These are phyloP conservation scores for Chaenodraco wilsoni DNA, from an alignment of 2,797 vertebrate species.

Conservation along the genomic window DNA sequence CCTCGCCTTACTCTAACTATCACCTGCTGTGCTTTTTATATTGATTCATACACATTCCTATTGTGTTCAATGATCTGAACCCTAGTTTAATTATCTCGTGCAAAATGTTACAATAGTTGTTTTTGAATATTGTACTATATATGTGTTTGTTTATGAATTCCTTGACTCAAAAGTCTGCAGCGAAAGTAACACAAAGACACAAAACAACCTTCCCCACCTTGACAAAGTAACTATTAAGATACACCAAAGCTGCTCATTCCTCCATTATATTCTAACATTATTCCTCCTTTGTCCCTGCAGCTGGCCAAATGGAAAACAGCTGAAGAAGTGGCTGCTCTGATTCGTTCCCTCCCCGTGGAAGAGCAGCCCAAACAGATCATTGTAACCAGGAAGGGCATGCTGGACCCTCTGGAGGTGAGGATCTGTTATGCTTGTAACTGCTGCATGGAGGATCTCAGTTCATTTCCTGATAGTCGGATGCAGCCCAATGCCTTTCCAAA, in stretches of 20 bases:
- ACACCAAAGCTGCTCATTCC: not conserved
- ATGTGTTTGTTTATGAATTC: too few species aligned
- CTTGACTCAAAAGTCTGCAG: not conserved
- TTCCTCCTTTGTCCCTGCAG: constrained; percentile 71
- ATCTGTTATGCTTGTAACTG: not conserved
- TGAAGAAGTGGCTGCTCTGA: constrained; percentile 98
- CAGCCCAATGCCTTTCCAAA: not conserved
- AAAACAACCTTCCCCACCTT: fast-evolving
- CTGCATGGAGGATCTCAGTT: fast-evolving
- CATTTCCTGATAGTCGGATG: not conserved
- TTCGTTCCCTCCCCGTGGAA: constrained; percentile 98
- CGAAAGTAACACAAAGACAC: not conserved
- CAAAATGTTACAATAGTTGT: too few species aligned
- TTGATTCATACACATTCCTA: not conserved
- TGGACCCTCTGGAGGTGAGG: constrained; percentile 96
- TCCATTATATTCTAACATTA: not conserved
- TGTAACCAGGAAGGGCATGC: constrained; percentile 98
- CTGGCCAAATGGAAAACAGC: constrained; percentile 99
- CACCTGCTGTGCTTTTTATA: not conserved
- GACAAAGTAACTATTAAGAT: not conserved
- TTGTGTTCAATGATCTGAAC: not conserved
- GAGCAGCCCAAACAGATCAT: constrained; percentile 99
- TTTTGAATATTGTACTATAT: too few species aligned
- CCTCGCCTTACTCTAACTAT: not conserved
- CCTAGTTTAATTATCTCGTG: too few species aligned